Percentiles rank a stretch among this genome's conserved stretches.
Evolutionary conservation across 2,113 vertebrate genomes (phyloP).

Genomic region (Piliocolobus tephrosceles): DNA sequence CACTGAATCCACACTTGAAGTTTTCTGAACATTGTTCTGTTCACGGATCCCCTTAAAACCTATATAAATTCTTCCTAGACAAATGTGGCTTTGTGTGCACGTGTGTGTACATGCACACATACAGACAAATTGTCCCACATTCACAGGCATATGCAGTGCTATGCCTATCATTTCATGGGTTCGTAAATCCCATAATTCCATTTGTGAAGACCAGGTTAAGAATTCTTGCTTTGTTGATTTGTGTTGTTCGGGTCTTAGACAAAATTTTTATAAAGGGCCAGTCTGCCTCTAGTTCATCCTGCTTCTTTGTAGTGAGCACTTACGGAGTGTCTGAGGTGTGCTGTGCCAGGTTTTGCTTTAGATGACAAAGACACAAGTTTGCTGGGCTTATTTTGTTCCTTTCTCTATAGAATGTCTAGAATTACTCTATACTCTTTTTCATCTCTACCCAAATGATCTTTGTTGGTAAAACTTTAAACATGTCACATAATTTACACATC

Average conservation of each 20-base stretch:
- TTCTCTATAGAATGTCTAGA: not conserved
- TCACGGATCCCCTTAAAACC: not conserved
- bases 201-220: not conserved
- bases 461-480: not conserved
- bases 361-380: not conserved
- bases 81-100: not conserved
- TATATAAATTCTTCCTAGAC: not conserved
- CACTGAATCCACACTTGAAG: not conserved
- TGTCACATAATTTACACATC: not conserved
- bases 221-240: not conserved
- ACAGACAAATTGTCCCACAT: not conserved
- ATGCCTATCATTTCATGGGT: not conserved
- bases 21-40: not conserved
- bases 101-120: not conserved
- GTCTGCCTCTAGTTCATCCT: not conserved
- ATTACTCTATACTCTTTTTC: not conserved
- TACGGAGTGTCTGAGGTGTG: accelerated
- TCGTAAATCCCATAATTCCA: not conserved
- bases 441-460: not conserved
- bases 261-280: not conserved
- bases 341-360: not conserved
- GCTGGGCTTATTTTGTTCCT: not conserved
- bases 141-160: not conserved
- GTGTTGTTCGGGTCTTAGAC: not conserved
- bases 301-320: not conserved